Percentiles rank a stretch among this genome's conserved stretches.
These are phyloP conservation scores for Graptemys geographica DNA, from an alignment of 2,797 vertebrate species.

Conservation along the genomic window DNA sequence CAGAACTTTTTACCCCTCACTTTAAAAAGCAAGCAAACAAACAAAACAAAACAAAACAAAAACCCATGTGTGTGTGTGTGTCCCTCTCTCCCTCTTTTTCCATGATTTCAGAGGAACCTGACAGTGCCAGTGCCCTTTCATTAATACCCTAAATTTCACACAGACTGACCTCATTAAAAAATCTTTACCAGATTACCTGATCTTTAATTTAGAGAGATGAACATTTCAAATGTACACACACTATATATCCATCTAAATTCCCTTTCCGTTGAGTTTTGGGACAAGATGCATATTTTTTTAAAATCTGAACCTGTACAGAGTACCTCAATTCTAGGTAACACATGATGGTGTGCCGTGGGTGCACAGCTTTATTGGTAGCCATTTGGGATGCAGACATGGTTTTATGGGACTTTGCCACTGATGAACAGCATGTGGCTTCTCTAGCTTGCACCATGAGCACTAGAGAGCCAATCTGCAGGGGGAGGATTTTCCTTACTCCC, in stretches of 20 bases:
- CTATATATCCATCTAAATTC: background rate
- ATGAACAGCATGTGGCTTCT: background rate
- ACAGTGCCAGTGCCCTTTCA: background rate
- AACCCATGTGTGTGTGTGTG: background rate
- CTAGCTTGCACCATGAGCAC: no score
- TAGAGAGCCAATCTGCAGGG: background rate
- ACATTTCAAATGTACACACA: background rate
- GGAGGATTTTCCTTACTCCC: background rate
- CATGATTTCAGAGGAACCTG: background rate
- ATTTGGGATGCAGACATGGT: rapidly evolving
- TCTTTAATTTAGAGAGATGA: background rate
- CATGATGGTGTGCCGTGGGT: background rate
- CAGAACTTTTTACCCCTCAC: background rate
- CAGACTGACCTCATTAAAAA: background rate
- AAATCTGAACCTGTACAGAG: rapidly evolving
- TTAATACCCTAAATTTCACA: background rate
- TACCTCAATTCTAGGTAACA: background rate
- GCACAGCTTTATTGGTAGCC: rapidly evolving
- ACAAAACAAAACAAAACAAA: background rate
- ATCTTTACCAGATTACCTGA: background rate
- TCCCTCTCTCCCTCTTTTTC: background rate
- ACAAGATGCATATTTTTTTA: background rate
- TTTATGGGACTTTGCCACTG: background rate
- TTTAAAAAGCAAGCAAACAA: background rate
- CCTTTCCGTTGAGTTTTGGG: background rate